Conservation (phyloP, 2,888 invertebrate genomes). For the Celastrina argiolus region DNA sequence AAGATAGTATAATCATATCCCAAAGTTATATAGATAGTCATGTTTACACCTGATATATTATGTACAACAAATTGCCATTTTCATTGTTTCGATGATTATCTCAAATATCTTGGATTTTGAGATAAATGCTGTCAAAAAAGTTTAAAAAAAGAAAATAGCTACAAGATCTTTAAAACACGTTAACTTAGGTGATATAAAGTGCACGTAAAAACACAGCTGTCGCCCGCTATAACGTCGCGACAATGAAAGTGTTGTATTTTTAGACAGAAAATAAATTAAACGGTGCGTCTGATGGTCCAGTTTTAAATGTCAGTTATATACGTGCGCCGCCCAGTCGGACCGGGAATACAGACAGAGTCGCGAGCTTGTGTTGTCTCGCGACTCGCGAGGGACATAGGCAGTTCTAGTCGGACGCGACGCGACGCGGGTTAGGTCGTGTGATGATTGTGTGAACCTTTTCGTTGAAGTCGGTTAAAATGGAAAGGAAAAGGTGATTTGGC, state of each 20-base stretch:
- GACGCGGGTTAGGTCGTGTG: not conserved
- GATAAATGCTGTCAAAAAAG: not conserved
- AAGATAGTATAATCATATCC: too few species aligned
- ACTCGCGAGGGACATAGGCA: not conserved
- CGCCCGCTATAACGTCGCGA: slow-evolving; percentile 1
- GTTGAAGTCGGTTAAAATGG: slow-evolving; percentile 44
- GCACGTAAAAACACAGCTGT: slow-evolving; percentile 4
- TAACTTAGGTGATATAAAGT: not conserved
- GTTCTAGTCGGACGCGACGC: too few species aligned
- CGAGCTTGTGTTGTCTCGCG: slow-evolving; percentile 27
- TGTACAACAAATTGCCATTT: too few species aligned
- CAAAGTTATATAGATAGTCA: too few species aligned
- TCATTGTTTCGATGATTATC: too few species aligned
- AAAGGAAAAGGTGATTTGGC: slow-evolving; percentile 69
- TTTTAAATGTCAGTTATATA: slow-evolving; percentile 78
- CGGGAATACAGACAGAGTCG: slow-evolving; percentile 37
- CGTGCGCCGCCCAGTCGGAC: slow-evolving; percentile 44
- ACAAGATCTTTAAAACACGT: not conserved
- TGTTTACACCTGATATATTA: too few species aligned
- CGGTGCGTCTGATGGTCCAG: slow-evolving; percentile 51
- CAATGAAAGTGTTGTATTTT: slow-evolving; percentile 14
- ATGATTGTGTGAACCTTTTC: not conserved
- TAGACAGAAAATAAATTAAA: slow-evolving; percentile 17
- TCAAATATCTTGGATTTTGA: too few species aligned
- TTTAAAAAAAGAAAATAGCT: not conserved